Conservation (phyloP, 2,113 vertebrate species). For the Pionites leucogaster region DNA sequence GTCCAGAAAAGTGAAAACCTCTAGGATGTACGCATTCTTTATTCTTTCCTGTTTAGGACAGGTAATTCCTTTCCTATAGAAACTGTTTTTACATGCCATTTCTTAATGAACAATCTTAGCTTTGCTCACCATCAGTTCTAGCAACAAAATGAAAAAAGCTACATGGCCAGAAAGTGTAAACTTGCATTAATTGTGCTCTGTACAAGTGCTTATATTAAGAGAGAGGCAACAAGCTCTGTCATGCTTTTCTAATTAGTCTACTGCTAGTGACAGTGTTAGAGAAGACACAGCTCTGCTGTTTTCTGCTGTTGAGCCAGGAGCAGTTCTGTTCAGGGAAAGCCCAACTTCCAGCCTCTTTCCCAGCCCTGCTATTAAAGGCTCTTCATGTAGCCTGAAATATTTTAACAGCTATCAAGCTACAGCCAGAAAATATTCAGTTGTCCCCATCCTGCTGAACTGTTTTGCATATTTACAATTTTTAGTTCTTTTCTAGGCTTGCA, state of each 20-base stretch:
- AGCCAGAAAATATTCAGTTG: neutral
- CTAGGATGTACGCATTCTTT: neutral
- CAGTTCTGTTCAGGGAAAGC: neutral
- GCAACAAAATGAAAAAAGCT: neutral
- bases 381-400: neutral
- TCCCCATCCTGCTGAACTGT: neutral
- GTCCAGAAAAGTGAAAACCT: neutral
- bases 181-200: neutral
- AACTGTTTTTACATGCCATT: neutral
- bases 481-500: neutral
- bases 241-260: neutral
- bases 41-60: neutral
- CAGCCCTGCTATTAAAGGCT: neutral
- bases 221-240: neutral
- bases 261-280: neutral
- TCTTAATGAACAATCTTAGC: neutral
- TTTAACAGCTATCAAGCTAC: neutral
- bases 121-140: neutral
- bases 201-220: neutral
- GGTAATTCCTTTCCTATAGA: neutral
- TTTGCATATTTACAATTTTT: constrained; percentile 12
- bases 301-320: neutral
- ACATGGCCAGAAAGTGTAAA: neutral
- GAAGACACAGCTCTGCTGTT: neutral
- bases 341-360: neutral